These are phyloP conservation scores for Sebastiscus albofasciatus DNA, from an alignment of 2,797 vertebrate genomes.

Conservation along the genomic window DNA sequence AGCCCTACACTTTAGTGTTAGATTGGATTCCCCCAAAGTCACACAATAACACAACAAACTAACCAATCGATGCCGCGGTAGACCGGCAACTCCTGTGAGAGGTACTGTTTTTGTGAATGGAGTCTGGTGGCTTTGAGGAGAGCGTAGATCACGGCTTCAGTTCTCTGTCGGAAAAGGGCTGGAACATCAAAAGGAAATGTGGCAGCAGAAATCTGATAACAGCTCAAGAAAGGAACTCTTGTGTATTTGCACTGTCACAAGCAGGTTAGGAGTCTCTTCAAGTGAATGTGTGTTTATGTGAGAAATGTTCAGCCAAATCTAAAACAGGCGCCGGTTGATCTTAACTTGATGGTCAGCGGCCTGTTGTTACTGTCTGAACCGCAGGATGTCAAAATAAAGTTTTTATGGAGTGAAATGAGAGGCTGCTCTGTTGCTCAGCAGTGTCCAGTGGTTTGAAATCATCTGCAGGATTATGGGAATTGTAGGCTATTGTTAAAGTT, in stretches of 20 bases:
- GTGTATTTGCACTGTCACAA: not conserved
- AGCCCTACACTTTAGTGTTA: no score
- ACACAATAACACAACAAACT: no score
- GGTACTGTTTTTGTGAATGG: no score
- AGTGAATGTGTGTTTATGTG: not conserved
- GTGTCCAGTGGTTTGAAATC: not conserved
- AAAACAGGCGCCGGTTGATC: constrained; percentile 14
- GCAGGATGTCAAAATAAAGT: constrained; percentile 22
- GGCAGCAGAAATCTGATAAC: not conserved
- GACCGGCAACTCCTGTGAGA: no score
- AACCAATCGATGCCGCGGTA: no score
- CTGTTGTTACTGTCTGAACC: constrained; percentile 9
- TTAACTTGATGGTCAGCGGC: not conserved
- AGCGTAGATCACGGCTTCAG: accelerated
- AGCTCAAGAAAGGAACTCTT: not conserved
- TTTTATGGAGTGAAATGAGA: constrained; percentile 28
- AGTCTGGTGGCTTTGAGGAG: no score
- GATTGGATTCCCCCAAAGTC: no score
- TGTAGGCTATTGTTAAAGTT: constrained; percentile 55
- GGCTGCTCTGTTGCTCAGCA: not conserved
- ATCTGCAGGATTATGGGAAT: constrained; percentile 52
- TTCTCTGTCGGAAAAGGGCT: no score
- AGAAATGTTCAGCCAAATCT: not conserved
- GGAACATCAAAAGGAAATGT: not conserved
- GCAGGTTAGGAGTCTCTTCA: no score